These are phyloP conservation scores for Villa cingulata DNA, from an alignment of 2,888 invertebrate genomes.

Conservation along the genomic window DNA sequence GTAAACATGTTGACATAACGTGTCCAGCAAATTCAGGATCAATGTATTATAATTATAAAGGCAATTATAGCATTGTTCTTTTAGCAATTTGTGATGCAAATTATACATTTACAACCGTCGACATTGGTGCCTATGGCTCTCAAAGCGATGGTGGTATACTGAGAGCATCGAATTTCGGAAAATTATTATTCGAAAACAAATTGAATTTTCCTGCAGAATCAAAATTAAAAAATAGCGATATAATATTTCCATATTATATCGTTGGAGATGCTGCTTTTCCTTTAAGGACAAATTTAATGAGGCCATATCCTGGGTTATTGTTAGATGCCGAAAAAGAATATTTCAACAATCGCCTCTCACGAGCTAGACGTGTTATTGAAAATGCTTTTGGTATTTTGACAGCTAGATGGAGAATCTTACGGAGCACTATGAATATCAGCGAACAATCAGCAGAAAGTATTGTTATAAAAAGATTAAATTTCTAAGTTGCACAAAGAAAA, in stretches of 20 bases:
- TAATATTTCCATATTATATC: neutral
- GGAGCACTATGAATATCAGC: neutral
- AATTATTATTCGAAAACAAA: neutral
- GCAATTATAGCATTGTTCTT: too few relatives aligned
- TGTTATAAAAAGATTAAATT: too few relatives aligned
- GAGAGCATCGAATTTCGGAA: too few relatives aligned
- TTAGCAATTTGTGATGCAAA: too few relatives aligned
- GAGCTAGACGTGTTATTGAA: slow-evolving; percentile 9
- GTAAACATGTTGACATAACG: too few relatives aligned
- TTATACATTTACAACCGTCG: too few relatives aligned
- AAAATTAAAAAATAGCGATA: neutral
- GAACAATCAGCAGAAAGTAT: neutral
- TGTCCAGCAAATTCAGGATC: too few relatives aligned
- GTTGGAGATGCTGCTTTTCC: neutral
- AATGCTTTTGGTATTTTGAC: slow-evolving; percentile 13
- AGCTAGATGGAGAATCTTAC: neutral
- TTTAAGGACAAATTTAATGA: neutral
- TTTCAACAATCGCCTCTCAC: slow-evolving; percentile 10
- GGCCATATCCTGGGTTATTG: neutral
- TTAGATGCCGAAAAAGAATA: neutral
- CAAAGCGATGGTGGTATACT: too few relatives aligned
- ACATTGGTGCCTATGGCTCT: too few relatives aligned
- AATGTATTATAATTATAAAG: too few relatives aligned
- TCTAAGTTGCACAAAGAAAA: too few relatives aligned
- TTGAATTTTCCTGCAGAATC: neutral